phyloP scores from a whole-genome alignment of 2,797 vertebrate species.

The Lateolabrax maculatus region DNA sequence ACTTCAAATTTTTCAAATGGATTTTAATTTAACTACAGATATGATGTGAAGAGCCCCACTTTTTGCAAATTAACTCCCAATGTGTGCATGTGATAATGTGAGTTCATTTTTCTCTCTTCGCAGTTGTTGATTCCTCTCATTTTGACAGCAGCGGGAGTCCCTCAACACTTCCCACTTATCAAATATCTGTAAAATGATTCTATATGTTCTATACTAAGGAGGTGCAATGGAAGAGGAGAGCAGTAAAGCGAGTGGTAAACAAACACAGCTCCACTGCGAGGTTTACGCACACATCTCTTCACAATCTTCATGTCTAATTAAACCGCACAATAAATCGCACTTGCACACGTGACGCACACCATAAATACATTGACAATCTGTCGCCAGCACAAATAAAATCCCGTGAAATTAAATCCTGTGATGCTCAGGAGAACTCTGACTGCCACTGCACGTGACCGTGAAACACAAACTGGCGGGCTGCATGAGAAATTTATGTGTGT shows the following conservation, averaged over 20 bases:
- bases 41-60: background rate
- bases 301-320: constrained; percentile 48
- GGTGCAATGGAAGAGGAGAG: constrained; percentile 26
- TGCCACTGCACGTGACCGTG: constrained; percentile 69
- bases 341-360: constrained; percentile 32
- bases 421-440: constrained; percentile 65
- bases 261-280: background rate
- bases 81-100: background rate
- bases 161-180: constrained; percentile 13
- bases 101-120: background rate
- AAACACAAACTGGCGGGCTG: constrained; percentile 65
- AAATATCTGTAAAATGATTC: constrained; percentile 25
- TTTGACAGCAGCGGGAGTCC: background rate
- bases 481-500: constrained; percentile 76
- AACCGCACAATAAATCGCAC: constrained; percentile 45
- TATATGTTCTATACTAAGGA: background rate
- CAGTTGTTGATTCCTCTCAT: background rate
- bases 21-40: background rate
- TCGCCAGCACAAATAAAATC: constrained; percentile 77
- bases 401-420: constrained; percentile 79
- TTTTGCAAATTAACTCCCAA: background rate
- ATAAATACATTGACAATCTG: constrained; percentile 59
- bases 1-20: background rate
- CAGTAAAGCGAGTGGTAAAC: constrained; percentile 14
- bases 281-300: constrained; percentile 9